Evolutionary conservation across 2,113 vertebrate genomes (phyloP).

Genomic region (Pangasianodon gigas): DNA sequence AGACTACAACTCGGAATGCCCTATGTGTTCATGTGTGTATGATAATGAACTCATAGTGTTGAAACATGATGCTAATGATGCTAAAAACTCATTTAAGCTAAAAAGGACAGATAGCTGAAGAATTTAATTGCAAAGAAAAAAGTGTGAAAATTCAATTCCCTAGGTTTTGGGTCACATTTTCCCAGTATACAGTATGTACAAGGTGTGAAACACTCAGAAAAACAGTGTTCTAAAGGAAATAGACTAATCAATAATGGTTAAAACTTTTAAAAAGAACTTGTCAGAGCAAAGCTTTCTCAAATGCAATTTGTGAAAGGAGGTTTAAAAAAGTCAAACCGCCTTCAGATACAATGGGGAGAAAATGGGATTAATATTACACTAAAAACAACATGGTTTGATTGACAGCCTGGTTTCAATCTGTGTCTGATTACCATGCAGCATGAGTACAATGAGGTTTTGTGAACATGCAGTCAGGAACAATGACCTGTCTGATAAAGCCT

Average conservation of each 20-base stretch:
- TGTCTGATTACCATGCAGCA: neutral
- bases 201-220: neutral
- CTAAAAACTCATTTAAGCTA: neutral
- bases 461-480: constrained; percentile 9
- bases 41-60: neutral
- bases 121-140: neutral
- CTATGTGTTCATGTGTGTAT: neutral
- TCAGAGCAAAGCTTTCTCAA: neutral
- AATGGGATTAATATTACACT: neutral
- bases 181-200: neutral
- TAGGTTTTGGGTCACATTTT: neutral
- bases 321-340: neutral
- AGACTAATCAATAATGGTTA: neutral
- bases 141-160: neutral
- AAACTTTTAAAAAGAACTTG: neutral
- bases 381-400: neutral
- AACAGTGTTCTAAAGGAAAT: neutral
- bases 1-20: neutral
- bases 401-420: neutral
- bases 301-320: neutral
- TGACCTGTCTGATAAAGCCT: constrained; percentile 5
- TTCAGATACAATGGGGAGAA: neutral
- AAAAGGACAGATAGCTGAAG: neutral
- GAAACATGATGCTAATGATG: neutral
- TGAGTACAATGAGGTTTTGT: neutral